A percentile compares a stretch with the other conserved stretches of the same genome.
Conservation (phyloP, 2,888 invertebrate genomes). For the Eupelmus urozonus region DNA sequence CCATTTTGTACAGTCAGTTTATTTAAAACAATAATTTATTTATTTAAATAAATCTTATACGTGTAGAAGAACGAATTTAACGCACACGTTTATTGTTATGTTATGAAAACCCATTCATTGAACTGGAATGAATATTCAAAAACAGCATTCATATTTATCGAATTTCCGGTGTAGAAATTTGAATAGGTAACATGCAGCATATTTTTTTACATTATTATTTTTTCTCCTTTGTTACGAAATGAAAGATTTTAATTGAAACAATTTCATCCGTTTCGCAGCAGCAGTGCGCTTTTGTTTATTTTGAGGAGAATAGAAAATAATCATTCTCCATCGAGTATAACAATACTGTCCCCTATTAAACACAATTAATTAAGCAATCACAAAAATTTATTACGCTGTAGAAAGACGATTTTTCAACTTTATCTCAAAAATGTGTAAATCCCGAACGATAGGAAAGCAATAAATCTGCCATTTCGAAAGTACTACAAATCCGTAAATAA, state of each 20-base stretch:
- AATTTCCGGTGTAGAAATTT: conserved; percentile 1
- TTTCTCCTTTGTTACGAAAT: too few relatives aligned
- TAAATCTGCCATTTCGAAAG: too few relatives aligned
- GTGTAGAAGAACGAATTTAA: not conserved
- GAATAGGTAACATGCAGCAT: not conserved
- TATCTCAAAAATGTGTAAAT: too few relatives aligned
- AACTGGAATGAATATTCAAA: conserved; percentile 18
- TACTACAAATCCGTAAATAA: too few relatives aligned
- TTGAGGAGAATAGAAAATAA: too few relatives aligned
- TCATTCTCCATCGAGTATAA: too few relatives aligned
- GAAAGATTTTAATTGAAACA: not conserved
- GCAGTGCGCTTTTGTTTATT: too few relatives aligned
- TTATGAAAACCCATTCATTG: not conserved
- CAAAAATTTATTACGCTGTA: not conserved
- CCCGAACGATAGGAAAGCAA: too few relatives aligned
- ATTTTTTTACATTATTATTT: not conserved
- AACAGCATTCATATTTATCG: conserved; percentile 1
- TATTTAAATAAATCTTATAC: not conserved
- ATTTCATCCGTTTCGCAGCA: too few relatives aligned
- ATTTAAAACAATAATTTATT: not conserved
- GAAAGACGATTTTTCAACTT: too few relatives aligned
- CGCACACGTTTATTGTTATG: not conserved
- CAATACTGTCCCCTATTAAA: too few relatives aligned
- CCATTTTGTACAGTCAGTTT: conserved; percentile 22
- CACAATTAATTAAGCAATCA: too few relatives aligned